Evolutionary conservation across 2,888 invertebrate genomes (phyloP), one percentile per base, ranked within the genome.

Genomic region (Drosophila anomalata): DNA sequence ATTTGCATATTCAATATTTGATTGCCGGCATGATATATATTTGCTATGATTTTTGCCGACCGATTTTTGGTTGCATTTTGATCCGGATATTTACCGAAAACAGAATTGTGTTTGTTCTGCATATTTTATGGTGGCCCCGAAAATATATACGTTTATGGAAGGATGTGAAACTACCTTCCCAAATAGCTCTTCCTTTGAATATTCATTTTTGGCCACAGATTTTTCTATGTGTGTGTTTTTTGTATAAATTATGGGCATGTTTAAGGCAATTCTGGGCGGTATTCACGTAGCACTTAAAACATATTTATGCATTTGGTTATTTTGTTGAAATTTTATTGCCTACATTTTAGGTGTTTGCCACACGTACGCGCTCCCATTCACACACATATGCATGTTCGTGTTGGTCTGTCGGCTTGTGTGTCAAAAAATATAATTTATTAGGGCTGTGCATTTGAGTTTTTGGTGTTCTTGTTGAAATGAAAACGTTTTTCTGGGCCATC

Each of bases 221-320:
- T 36, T 41, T 47, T 42, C 26, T 17, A 29, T 42, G 22, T 12
- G 17, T 20, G 14, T 48, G 22, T 17, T 56, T 72, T 63, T 48
- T 54, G 55, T 63, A 76, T 78, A 78, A 78, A 77, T 83, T 81
- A 77, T 67, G 58, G 55, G 56, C 50, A 59, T 42, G 70, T 76
- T 73, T 73, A 73, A 67, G 65, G 56, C 52, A 53, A 54, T 74
- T 68, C 63, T 51, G 44, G 47, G 48, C 56, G 24, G 56, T 39
- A 42, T 57, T 62, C 58, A 59, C 56, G 55, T 63, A 75, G 63
- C 66, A 54, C 67, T 58, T 56, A 47, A 41, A 76, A 69, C 48
- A 56, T 68, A 59, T 79, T 72, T 76, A 76, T 76, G 76, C 55
- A 76, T 73, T 67, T 54, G 65, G 70, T 57, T 57, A 63, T 71